Conservation (phyloP, 1,140 invertebrate genomes). For the Hylaeus volcanicus region DNA sequence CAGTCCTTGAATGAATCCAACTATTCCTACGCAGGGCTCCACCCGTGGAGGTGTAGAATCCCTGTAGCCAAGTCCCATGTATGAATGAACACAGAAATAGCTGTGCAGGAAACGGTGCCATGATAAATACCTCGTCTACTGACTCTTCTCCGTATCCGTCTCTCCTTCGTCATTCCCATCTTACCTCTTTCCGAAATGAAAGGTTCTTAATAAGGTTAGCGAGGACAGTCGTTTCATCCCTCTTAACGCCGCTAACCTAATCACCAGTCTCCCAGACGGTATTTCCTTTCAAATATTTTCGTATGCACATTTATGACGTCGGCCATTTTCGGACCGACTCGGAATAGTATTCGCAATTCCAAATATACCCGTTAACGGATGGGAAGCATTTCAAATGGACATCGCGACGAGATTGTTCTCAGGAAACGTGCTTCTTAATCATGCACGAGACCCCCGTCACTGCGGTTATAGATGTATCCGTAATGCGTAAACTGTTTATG, state of each 20-base stretch:
- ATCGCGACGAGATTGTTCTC: slow-evolving; percentile 11
- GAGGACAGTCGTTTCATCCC: slow-evolving; percentile 51
- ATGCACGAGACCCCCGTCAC: slow-evolving; percentile 6
- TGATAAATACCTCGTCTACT: slow-evolving; percentile 69
- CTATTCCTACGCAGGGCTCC: slow-evolving; percentile 55
- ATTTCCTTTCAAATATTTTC: slow-evolving; percentile 41
- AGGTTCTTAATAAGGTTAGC: slow-evolving; percentile 66
- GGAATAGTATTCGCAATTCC: slow-evolving; percentile 40
- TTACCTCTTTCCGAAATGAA: slow-evolving; percentile 37
- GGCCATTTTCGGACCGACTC: slow-evolving; percentile 24
- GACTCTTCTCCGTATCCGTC: slow-evolving; percentile 40
- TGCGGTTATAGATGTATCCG: neutral
- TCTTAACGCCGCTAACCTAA: slow-evolving; percentile 63
- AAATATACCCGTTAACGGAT: slow-evolving; percentile 54
- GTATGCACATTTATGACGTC: slow-evolving; percentile 48
- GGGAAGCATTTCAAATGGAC: slow-evolving; percentile 48
- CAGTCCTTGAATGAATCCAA: slow-evolving; percentile 68
- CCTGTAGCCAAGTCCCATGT: slow-evolving; percentile 44
- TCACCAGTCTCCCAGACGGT: slow-evolving; percentile 52
- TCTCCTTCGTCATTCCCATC: neutral
- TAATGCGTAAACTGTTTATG: slow-evolving; percentile 23
- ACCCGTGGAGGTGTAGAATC: slow-evolving; percentile 41
- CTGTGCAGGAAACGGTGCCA: slow-evolving; percentile 71
- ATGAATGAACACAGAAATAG: slow-evolving; percentile 74
- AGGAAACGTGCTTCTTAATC: slow-evolving; percentile 17